Evolutionary conservation across 2,888 invertebrate species (phyloP), one percentile per base, ranked within the genome.

Genomic region (Spicauda simplicius): DNA sequence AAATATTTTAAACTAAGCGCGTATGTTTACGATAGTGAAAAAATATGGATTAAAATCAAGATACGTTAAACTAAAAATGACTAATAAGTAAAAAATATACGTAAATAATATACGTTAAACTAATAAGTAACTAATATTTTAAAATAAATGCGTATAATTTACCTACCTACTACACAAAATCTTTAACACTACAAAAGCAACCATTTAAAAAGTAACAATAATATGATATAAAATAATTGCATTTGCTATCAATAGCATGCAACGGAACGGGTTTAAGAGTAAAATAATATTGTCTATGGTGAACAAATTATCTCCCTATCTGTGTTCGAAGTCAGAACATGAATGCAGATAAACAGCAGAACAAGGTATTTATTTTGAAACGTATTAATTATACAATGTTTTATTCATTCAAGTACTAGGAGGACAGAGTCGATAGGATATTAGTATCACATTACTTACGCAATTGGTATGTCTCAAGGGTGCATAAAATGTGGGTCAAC

Each of bases 251-350:
- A 48, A 59, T 48, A 25, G 19, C 20, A 1, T 3, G 45, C 53
- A 19, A 65, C 25, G 5, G 5, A 58, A 58, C 64, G 41, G 41
- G 64, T 58, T 45, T 30, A n/a, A 16, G 48, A 65, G 54, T 53
- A 55, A 65, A 65, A 55, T 65, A 65, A 65, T 65, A 65, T 65
- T 65, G 65, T 65, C 59, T 65, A 54, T 65, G 53, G 64, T 18
- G 45, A 59, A 65, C 59, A 65, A 59, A 66, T 66, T 66, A 66
- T 66, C 59, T 66, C 16, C 48, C 45, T 60, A 66, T 60, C 59
- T 59, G 14, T 59, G 58, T 41, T 45, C 45, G 8, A 16, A 41
- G 64, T 11, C 37, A 64, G 54, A 66, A 66, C 65, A 66, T 66
- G 65, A 60, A 66, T 65, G 53, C 59, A 66, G 66, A 65, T 65